phyloP scores from a whole-genome alignment of 1,140 invertebrate genomes.

The Sipha flava region DNA sequence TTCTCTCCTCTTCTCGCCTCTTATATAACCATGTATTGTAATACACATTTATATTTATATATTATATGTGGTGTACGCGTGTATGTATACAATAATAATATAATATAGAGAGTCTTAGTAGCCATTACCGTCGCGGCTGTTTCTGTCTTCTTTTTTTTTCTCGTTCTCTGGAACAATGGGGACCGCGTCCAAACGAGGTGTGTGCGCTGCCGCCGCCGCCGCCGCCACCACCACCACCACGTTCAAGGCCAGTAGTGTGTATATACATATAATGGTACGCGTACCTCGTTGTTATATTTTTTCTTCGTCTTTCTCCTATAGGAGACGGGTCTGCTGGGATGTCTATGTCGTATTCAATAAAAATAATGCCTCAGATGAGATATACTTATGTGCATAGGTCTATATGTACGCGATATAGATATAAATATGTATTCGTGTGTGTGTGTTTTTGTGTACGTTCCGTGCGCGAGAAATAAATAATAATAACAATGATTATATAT shows the following conservation, averaged over 20 bases:
- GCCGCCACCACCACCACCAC: not conserved
- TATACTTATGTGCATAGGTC: not conserved
- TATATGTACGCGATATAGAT: too few relatives aligned
- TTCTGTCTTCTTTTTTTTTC: not conserved
- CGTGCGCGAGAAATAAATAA: not conserved
- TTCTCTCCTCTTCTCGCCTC: not conserved
- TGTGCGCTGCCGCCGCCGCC: not conserved
- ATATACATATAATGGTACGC: not conserved
- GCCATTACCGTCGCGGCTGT: not conserved
- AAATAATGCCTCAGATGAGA: not conserved
- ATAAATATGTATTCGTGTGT: too few relatives aligned
- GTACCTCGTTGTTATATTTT: not conserved
- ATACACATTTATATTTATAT: not conserved
- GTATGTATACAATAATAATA: not conserved
- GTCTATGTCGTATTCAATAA: slow-evolving; percentile 11
- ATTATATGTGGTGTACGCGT: not conserved
- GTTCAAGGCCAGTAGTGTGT: slow-evolving; percentile 3
- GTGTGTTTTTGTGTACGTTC: too few relatives aligned
- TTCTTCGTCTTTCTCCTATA: not conserved
- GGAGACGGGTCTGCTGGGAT: slow-evolving; percentile 21
- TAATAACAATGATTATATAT: too few relatives aligned
- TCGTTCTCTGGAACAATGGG: slow-evolving; percentile 18
- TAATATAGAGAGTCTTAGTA: not conserved
- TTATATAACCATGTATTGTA: not conserved
- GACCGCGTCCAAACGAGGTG: slow-evolving; percentile 19